Conservation (phyloP, 53 echinoderm and acorn worm genomes). For the Luidia sarsii region DNA sequence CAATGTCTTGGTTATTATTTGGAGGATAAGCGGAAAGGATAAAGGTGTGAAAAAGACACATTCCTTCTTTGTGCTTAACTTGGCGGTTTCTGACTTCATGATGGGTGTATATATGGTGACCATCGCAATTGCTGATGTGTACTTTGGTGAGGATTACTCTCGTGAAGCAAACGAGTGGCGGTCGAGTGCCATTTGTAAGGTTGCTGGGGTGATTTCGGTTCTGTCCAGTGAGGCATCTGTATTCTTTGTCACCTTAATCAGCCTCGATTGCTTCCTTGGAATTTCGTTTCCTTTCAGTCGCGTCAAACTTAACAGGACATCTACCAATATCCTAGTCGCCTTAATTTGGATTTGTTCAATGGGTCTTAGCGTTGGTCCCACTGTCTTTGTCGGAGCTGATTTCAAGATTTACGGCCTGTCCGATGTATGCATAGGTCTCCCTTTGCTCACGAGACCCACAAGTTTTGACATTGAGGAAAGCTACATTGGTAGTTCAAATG, state of each 20-base stretch:
- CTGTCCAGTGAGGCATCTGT: no score
- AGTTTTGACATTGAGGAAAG: neutral
- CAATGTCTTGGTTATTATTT: constrained; percentile 8
- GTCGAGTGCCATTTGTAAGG: no score
- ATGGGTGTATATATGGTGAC: no score
- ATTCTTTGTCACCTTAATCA: constrained; percentile 56
- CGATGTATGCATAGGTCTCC: no score
- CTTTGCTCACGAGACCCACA: constrained; percentile 29
- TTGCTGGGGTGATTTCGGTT: no score
- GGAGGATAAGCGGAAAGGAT: constrained; percentile 1
- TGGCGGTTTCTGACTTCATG: no score
- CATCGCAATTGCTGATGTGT: no score
- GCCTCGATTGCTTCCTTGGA: constrained; percentile 42
- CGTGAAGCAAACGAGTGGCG: no score
- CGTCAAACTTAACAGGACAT: neutral
- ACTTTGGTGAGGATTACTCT: no score
- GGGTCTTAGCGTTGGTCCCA: constrained; percentile 25
- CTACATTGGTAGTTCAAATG: neutral
- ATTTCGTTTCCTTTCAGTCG: constrained; percentile 53
- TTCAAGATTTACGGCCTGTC: constrained; percentile 45
- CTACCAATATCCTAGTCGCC: neutral
- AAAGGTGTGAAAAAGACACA: constrained; percentile 1
- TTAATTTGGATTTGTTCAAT: constrained; percentile 6
- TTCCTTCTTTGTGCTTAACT: no score
- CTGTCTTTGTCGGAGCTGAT: constrained; percentile 12